These are phyloP conservation scores for Empidonax traillii DNA, from an alignment of 2,113 vertebrate species.

Conservation along the genomic window DNA sequence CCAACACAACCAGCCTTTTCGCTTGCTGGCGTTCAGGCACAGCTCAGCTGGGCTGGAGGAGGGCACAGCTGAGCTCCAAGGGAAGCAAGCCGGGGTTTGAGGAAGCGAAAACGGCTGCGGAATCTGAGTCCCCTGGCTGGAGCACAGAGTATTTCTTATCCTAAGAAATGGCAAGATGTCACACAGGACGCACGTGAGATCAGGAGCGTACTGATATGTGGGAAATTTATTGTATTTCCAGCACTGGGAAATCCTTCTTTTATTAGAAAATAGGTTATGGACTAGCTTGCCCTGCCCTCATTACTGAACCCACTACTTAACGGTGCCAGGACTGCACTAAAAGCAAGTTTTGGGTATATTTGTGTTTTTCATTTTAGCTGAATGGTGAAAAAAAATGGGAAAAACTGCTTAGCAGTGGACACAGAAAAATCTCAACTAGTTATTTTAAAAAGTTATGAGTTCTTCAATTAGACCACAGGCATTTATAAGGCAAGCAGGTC, in stretches of 20 bases:
- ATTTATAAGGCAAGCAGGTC: constrained; percentile 20
- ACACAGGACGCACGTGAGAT: neutral
- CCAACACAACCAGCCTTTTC: constrained; percentile 31
- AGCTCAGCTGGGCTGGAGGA: neutral
- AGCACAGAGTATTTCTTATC: neutral
- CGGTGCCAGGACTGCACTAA: neutral
- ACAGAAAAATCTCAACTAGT: constrained; percentile 11
- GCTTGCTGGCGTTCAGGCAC: neutral
- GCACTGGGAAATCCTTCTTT: neutral
- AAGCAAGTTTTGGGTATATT: neutral
- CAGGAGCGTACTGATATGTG: neutral
- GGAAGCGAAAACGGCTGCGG: neutral
- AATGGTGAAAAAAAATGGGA: neutral
- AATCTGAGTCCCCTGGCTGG: neutral
- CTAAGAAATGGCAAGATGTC: neutral
- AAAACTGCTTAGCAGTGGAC: constrained; percentile 20
- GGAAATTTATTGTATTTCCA: neutral
- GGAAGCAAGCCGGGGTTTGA: neutral
- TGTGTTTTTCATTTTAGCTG: neutral
- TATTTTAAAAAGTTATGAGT: constrained; percentile 4
- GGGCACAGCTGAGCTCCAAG: neutral
- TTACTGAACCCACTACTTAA: neutral
- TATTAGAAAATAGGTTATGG: neutral
- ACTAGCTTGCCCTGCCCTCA: neutral
- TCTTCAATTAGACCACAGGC: constrained; percentile 41